A percentile compares a stretch with the other conserved stretches of the same genome.
These are phyloP conservation scores for Temnothorax rugatulus DNA, from an alignment of 2,888 invertebrate species.

Conservation along the genomic window DNA sequence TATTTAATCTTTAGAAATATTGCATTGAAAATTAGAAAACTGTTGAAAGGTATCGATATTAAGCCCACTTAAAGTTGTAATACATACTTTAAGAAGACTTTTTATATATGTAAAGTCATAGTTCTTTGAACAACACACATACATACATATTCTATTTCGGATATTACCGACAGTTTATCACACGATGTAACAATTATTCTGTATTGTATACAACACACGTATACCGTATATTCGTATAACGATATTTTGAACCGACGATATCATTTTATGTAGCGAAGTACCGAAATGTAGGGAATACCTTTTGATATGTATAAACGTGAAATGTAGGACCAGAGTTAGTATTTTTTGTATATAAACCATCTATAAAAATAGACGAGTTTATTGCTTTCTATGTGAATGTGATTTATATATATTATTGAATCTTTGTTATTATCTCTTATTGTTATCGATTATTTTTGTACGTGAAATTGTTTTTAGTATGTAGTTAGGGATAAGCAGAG, in stretches of 20 bases:
- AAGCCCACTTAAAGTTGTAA: slow-evolving; percentile 74
- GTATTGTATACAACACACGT: slow-evolving; percentile 39
- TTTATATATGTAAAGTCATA: slow-evolving; percentile 76
- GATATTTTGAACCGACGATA: slow-evolving; percentile 45
- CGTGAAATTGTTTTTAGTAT: slow-evolving; percentile 65
- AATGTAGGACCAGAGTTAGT: slow-evolving; percentile 56
- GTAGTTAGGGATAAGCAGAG: slow-evolving; percentile 68
- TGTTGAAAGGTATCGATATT: slow-evolving; percentile 62
- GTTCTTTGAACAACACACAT: slow-evolving; percentile 59
- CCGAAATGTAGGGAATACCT: slow-evolving; percentile 53
- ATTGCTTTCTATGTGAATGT: slow-evolving; percentile 63
- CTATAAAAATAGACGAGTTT: slow-evolving; percentile 48
- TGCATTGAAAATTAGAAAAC: slow-evolving; percentile 43
- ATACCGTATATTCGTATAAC: slow-evolving; percentile 52
- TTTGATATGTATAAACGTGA: slow-evolving; percentile 44
- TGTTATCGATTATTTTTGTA: slow-evolving; percentile 69
- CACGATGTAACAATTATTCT: slow-evolving; percentile 67
- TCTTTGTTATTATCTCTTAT: slow-evolving; percentile 69
- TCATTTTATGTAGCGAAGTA: slow-evolving; percentile 50
- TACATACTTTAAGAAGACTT: slow-evolving; percentile 75
- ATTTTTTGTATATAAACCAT: slow-evolving; percentile 57
- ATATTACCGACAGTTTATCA: slow-evolving; percentile 69
- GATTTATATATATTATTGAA: slow-evolving; percentile 62
- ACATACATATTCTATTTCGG: slow-evolving; percentile 70
- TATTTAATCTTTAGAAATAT: slow-evolving; percentile 68